Conservation (phyloP, 2,797 vertebrate species). For the Acrocephalus scirpaceus region DNA sequence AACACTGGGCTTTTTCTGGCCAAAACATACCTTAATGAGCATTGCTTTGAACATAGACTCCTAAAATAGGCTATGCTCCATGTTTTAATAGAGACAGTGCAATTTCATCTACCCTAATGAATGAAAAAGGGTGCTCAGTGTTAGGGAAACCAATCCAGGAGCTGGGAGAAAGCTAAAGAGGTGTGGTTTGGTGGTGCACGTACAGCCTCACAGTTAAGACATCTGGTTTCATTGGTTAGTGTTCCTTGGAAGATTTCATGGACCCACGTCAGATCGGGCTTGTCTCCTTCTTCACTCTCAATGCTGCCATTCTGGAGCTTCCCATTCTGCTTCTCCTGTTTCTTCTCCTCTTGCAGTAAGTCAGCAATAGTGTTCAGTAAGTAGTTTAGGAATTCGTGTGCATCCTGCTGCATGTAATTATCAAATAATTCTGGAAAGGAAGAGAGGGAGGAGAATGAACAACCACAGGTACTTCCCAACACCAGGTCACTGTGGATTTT, state of each 20-base stretch:
- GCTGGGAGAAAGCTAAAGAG: conserved; percentile 19
- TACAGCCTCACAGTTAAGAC: conserved; percentile 94
- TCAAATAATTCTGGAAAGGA: conserved; percentile 86
- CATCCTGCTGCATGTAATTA: conserved; percentile 95
- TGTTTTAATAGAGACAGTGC: conserved; percentile 56
- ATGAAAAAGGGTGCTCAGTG: conserved; percentile 20
- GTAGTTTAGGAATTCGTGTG: conserved; percentile 93
- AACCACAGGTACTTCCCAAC: neutral
- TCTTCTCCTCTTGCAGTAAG: conserved; percentile 91
- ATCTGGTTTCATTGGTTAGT: conserved; percentile 92
- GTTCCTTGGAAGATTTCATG: conserved; percentile 96
- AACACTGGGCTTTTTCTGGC: conserved; percentile 22
- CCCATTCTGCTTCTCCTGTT: conserved; percentile 92
- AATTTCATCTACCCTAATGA: conserved; percentile 61
- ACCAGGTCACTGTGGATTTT: too few relatives aligned
- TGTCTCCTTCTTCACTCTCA: conserved; percentile 81
- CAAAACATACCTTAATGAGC: conserved; percentile 37
- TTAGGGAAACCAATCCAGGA: conserved; percentile 4
- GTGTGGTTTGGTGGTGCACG: conserved; percentile 41
- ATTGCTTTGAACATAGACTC: conserved; percentile 45
- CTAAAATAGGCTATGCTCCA: conserved; percentile 45
- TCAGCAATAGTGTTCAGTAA: conserved; percentile 94
- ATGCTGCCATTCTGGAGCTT: conserved; percentile 87
- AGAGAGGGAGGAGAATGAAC: neutral
- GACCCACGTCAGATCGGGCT: conserved; percentile 89